Evolutionary conservation across 2,888 invertebrate species (phyloP), one percentile per base, ranked within the genome.

Genomic region (Eupithecia tripunctaria): DNA sequence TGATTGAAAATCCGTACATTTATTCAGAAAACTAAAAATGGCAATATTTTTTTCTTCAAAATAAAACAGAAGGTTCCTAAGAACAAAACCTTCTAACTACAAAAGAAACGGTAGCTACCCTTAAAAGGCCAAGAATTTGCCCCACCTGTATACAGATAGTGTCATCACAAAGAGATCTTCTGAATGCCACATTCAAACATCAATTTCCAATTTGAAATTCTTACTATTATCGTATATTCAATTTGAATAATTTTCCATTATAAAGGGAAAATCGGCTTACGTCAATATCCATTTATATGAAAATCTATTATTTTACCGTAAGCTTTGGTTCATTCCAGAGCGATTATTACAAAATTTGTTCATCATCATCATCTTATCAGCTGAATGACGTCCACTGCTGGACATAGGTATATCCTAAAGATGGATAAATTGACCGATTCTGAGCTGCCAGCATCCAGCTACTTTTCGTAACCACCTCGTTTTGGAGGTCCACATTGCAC

Each of bases 211-310:
- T 56, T 21, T 21, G 10, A 47, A 47, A n/a, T 47, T 47, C 43
- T 6, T 6, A 43, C 43, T n/a, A n/a, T n/a, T n/a, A 47, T 8
- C 47, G 18, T 21, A 12, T 12, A 21, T 51, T 21, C 21, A 25
- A 56, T 56, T 56, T 56, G 56, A 56, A 25, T 56, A 25, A 56
- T 56, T 56, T 56, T 56, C 56, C 5, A 56, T 25, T 56, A 5
- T 14, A 25, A n/a, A n/a, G n/a, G 8, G 0, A 21, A 21, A 51
- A 51, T 21, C 47, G 21, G 47, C 21, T 47, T 51, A 51, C 10
- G n/a, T 51, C 47, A 47, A 47, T 51, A 51, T 51, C 25, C 12
- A 51, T 25, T 21, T 10, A 51, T 21, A 47, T 51, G 21, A 56
- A 56, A 25, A 56, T 25, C 5, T 25, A 14, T 56, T 5, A 56